Evolutionary conservation across 2,113 vertebrate species (phyloP), one percentile per base, ranked within the genome.

Genomic region (Crocuta crocuta): DNA sequence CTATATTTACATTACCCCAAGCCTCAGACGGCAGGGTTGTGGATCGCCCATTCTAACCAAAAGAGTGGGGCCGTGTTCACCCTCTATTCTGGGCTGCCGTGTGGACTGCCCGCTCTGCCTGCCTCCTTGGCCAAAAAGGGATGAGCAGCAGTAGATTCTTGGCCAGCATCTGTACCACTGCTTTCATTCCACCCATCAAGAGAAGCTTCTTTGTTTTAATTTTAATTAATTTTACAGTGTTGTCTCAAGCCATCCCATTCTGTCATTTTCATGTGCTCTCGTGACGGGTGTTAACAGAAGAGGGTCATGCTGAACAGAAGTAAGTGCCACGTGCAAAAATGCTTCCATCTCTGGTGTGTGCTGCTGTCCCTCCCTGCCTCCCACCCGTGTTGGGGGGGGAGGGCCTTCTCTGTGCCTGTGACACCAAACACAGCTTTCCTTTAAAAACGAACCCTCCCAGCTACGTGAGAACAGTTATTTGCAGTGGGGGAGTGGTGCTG

Each of bases 191-290:
- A 55, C 7, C 3, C 84, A 0, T 6, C 28, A 11, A 83, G 78
- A 87, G 94, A 0, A 1, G 31, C 98, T 95, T 33, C 93, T 97
- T 90, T 50, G 58, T 85, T 93, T 58, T 92, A 84, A 91, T 96
- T 95, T 80, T 93, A 70, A 33, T 90, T 96, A 71, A 92, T 97
- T 93, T 80, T 98, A 93, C 98, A 63, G 97, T 73, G 88, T 97
- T n/a, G 93, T 98, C 98, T 98, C 98, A 97, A 98, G 97, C 96
- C 98, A 95, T 97, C 97, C 97, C 98, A 93, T 98, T 98, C 97
- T 99, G 98, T 99, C 98, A 97, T 98, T 98, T 98, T 96, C 98
- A 84, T 98, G 98, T 98, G 98, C 98, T 98, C 92, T 98, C 99
- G 88, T 94, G 98, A 95, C n/a, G 98, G 98, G 98, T 96, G 98